Evolutionary conservation across 35 echinoderm and acorn worm genomes (phyloP).

Genomic region (Amphiura filiformis): DNA sequence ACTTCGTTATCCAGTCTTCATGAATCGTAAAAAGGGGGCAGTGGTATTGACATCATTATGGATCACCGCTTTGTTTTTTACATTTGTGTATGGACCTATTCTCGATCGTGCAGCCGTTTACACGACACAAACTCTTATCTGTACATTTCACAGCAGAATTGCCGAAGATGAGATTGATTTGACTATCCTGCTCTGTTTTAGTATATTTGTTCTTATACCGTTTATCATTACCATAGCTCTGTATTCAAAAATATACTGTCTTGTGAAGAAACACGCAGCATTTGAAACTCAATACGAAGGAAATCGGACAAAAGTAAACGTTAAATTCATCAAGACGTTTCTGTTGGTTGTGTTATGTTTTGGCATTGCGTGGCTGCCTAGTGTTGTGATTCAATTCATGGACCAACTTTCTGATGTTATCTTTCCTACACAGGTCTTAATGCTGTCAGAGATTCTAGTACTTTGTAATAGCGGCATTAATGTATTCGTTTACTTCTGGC

Average conservation of each 20-base stretch:
- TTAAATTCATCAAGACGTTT: background rate
- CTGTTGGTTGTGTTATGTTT: background rate
- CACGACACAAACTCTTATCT: background rate
- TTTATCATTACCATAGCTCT: background rate
- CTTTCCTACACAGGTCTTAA: background rate
- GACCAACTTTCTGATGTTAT: no score
- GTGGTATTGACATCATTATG: background rate
- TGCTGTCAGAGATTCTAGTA: background rate
- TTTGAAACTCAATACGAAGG: background rate
- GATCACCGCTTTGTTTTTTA: background rate
- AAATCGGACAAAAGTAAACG: slow-evolving; percentile 14
- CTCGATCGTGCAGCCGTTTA: background rate
- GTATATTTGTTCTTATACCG: background rate
- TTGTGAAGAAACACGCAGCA: background rate
- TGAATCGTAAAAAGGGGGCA: background rate
- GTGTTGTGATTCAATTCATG: no score
- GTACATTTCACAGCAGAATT: background rate
- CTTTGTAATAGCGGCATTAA: background rate
- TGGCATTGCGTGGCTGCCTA: background rate
- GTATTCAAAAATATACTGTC: background rate
- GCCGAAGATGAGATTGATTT: background rate
- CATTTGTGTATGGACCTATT: background rate
- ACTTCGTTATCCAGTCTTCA: slow-evolving; percentile 5
- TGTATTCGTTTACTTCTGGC: slow-evolving; percentile 11
- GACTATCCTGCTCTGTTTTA: background rate